phyloP scores from a whole-genome alignment of 1,140 invertebrate genomes.

The Diorhabda carinulata region DNA sequence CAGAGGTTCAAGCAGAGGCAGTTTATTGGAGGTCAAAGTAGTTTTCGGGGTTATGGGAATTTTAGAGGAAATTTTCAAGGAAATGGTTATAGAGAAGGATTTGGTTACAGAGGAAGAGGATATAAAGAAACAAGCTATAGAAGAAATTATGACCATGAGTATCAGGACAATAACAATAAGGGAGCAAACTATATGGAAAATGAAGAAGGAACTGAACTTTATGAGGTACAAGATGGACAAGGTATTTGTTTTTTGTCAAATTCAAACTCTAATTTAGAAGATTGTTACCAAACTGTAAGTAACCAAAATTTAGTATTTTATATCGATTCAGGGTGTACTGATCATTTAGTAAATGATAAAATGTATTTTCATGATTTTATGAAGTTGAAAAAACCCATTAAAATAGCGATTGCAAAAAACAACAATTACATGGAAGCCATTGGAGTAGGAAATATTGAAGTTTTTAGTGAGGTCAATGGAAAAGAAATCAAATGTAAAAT shows the following conservation, averaged over 20 bases:
- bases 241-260: conserved; percentile 13
- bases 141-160: no score
- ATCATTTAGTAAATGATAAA: neutral
- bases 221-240: neutral
- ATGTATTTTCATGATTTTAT: neutral
- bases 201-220: neutral
- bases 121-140: no score
- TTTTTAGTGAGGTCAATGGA: neutral
- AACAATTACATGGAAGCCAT: conserved; percentile 8
- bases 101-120: neutral
- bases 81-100: neutral
- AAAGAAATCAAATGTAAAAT: neutral
- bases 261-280: neutral
- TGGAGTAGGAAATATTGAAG: conserved; percentile 10
- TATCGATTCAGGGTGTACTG: neutral
- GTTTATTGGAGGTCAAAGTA: no score
- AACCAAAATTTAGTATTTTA: neutral
- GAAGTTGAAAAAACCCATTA: neutral
- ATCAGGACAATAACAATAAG: neutral
- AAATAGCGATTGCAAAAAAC: neutral
- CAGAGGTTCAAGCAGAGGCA: neutral
- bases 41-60: neutral
- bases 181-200: neutral
- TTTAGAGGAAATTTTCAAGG: no score
- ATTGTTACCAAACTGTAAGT: neutral